Percentiles rank a stretch among this genome's conserved stretches.
Conservation (phyloP, 2,797 vertebrate genomes). For the Glyptemys insculpta region DNA sequence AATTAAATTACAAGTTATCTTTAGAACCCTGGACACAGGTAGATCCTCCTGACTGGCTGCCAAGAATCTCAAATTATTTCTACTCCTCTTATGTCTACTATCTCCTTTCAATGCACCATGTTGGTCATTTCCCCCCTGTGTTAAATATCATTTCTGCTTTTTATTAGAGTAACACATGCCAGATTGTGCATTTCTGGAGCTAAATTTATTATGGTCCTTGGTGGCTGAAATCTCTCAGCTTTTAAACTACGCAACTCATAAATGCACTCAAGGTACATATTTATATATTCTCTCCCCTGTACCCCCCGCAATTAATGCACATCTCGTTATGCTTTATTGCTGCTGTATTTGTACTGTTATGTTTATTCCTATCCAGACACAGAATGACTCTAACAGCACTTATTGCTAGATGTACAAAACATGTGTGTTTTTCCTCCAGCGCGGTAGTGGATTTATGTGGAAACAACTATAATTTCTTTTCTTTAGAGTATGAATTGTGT, state of each 20-base stretch:
- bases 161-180: neutral
- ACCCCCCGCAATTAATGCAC: neutral
- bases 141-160: neutral
- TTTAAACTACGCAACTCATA: neutral
- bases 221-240: neutral
- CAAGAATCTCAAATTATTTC: slow-evolving; percentile 18
- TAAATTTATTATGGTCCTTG: slow-evolving; percentile 28
- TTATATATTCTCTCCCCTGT: slow-evolving; percentile 2
- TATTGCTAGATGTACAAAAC: neutral
- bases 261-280: neutral
- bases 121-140: slow-evolving; percentile 38
- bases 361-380: neutral
- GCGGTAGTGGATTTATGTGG: neutral
- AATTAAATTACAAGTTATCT: slow-evolving; percentile 4
- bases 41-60: slow-evolving; percentile 4
- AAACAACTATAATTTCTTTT: neutral
- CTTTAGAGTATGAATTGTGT: neutral
- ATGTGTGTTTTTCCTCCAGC: neutral
- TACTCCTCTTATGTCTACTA: slow-evolving; percentile 1
- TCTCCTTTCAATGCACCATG: neutral
- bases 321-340: neutral
- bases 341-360: neutral
- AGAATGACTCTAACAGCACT: neutral
- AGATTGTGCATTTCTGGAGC: neutral
- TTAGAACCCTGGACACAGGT: slow-evolving; percentile 18